phyloP scores from a whole-genome alignment of 2,888 invertebrate genomes.

The Zele albiditarsus region DNA sequence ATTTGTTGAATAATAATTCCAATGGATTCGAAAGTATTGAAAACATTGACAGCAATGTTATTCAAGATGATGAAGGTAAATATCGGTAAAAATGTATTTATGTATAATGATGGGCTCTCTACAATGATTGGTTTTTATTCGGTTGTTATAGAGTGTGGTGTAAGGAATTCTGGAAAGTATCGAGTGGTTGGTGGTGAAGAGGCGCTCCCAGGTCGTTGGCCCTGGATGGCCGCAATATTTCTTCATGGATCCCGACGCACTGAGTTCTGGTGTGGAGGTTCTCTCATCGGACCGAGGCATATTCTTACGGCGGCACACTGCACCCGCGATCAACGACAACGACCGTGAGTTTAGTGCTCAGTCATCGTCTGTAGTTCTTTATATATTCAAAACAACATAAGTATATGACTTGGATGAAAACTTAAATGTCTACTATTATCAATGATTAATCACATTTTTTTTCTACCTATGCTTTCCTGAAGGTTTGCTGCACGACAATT shows the following conservation, averaged over 20 bases:
- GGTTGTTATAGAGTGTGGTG: slow-evolving; percentile 81
- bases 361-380: neutral
- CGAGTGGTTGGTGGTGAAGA: slow-evolving; percentile 94
- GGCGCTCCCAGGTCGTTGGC: slow-evolving; percentile 90
- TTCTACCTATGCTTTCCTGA: slow-evolving; percentile 49
- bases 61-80: slow-evolving; percentile 69
- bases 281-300: slow-evolving; percentile 86
- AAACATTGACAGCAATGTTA: slow-evolving; percentile 67
- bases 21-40: slow-evolving; percentile 31
- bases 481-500: slow-evolving; percentile 93
- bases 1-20: slow-evolving; percentile 49
- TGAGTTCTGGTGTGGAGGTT: slow-evolving; percentile 96
- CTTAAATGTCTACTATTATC: slow-evolving; percentile 3
- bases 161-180: slow-evolving; percentile 86
- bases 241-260: slow-evolving; percentile 88
- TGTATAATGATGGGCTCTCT: neutral
- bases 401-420: neutral
- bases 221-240: slow-evolving; percentile 97
- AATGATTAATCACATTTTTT: neutral
- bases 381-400: slow-evolving; percentile 6
- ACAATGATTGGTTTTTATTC: neutral
- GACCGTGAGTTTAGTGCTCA: slow-evolving; percentile 80
- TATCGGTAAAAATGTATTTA: neutral
- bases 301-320: slow-evolving; percentile 95
- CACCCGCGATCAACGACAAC: slow-evolving; percentile 90